Evolutionary conservation across 2,797 vertebrate genomes (phyloP).

Genomic region (Oryzias dopingdopingensis): DNA sequence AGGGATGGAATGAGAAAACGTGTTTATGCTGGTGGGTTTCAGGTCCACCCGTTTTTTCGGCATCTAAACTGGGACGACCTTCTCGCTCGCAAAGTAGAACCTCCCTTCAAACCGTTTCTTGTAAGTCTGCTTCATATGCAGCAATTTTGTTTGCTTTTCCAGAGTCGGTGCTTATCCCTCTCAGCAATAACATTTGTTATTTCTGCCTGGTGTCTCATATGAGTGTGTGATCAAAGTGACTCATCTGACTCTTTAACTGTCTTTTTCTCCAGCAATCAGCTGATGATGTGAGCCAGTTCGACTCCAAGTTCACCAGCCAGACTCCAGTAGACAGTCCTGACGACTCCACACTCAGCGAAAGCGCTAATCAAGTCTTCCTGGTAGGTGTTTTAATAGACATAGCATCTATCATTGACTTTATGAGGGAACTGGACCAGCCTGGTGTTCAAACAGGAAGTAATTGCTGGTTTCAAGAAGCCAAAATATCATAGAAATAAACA

Average conservation of each 20-base stretch:
- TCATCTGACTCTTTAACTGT: not conserved
- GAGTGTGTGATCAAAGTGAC: not conserved
- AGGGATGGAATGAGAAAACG: too few relatives aligned
- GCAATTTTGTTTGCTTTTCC: not conserved
- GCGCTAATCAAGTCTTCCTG: conserved; percentile 96
- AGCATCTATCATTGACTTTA: too few relatives aligned
- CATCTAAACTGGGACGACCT: conserved; percentile 95
- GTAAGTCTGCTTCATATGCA: conserved; percentile 64
- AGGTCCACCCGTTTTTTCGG: conserved; percentile 91
- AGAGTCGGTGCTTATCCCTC: too few relatives aligned
- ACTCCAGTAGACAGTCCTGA: conserved; percentile 96
- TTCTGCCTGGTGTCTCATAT: not conserved
- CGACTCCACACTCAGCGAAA: conserved; percentile 95
- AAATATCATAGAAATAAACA: too few relatives aligned
- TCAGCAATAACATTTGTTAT: too few relatives aligned
- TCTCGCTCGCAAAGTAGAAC: conserved; percentile 90
- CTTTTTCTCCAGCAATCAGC: conserved; percentile 82
- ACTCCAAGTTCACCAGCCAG: conserved; percentile 98
- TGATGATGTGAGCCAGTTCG: conserved; percentile 96
- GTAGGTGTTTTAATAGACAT: conserved; percentile 64
- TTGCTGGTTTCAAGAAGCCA: too few relatives aligned
- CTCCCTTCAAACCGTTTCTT: conserved; percentile 93
- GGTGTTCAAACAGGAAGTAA: too few relatives aligned
- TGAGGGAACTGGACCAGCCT: too few relatives aligned
- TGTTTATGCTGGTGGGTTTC: not conserved